A percentile compares a stretch with the other conserved stretches of the same genome.
phyloP scores from a whole-genome alignment of 1,140 invertebrate species.

The Philopotamus ludificatus region DNA sequence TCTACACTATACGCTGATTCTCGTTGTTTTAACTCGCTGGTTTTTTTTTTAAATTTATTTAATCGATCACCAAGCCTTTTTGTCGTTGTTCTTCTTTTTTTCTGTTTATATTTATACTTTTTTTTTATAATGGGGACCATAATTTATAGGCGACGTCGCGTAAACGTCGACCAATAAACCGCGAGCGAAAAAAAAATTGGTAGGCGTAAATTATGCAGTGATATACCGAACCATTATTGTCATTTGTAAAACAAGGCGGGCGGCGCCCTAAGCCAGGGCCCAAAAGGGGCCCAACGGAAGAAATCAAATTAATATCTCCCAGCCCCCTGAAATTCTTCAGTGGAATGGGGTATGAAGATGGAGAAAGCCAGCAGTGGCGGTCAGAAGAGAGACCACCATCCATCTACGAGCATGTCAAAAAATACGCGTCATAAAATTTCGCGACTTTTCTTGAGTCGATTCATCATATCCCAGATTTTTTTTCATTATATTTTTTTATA shows the following conservation, averaged over 20 bases:
- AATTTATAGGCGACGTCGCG: conserved; percentile 6
- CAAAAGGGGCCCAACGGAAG: conserved; percentile 31
- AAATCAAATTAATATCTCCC: conserved; percentile 41
- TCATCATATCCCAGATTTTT: too few relatives aligned
- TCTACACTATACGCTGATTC: too few relatives aligned
- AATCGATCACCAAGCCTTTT: too few relatives aligned
- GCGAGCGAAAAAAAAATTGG: conserved; percentile 13
- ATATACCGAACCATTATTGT: conserved; percentile 38
- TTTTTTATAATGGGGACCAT: conserved; percentile 1
- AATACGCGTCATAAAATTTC: too few relatives aligned
- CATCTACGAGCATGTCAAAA: conserved; percentile 9
- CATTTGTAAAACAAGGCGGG: conserved; percentile 34
- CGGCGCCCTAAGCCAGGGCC: conserved; percentile 28
- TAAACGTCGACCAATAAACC: conserved; percentile 24
- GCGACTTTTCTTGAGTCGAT: conserved; percentile 18
- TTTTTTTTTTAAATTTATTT: too few relatives aligned
- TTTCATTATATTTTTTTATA: too few relatives aligned
- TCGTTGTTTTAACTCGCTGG: too few relatives aligned
- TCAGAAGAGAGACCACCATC: too few relatives aligned
- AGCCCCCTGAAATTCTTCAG: conserved; percentile 9
- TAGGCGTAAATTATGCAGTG: conserved; percentile 40
- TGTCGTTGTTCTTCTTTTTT: conserved; percentile 10
- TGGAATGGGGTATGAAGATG: too few relatives aligned
- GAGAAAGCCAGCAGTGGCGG: too few relatives aligned
- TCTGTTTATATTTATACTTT: not conserved